A percentile compares a stretch with the other conserved stretches of the same genome.
Evolutionary conservation across 2,888 invertebrate species (phyloP).

Genomic region (Aelia acuminata): DNA sequence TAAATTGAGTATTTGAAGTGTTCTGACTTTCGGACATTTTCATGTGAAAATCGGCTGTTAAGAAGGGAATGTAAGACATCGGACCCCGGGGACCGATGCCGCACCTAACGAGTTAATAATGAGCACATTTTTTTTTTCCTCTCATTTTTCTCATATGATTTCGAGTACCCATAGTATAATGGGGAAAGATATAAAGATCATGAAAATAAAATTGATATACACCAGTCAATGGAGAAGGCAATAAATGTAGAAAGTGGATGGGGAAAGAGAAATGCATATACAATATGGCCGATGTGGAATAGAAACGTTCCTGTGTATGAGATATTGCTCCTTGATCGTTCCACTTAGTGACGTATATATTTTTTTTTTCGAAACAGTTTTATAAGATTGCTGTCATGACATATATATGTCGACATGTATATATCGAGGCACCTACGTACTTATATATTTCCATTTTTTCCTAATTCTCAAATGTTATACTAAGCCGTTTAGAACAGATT

Average conservation of each 20-base stretch:
- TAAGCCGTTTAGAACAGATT: no score
- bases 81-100: no score
- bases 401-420: no score
- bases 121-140: background rate
- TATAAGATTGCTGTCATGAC: background rate
- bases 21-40: no score
- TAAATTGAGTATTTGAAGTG: no score
- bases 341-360: background rate
- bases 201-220: background rate
- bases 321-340: background rate
- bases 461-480: no score
- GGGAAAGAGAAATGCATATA: conserved; percentile 8
- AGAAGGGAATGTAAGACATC: background rate
- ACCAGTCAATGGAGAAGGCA: background rate
- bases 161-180: no score
- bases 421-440: no score
- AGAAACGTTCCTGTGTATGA: background rate
- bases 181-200: background rate
- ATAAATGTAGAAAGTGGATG: background rate
- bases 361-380: background rate
- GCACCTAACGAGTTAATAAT: no score
- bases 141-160: background rate
- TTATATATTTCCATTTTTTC: no score
- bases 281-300: background rate
- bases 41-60: no score